Percentiles rank a stretch among this genome's conserved stretches.
Evolutionary conservation across 1,140 invertebrate genomes (phyloP).

Genomic region (Apocrypta bakeri): DNA sequence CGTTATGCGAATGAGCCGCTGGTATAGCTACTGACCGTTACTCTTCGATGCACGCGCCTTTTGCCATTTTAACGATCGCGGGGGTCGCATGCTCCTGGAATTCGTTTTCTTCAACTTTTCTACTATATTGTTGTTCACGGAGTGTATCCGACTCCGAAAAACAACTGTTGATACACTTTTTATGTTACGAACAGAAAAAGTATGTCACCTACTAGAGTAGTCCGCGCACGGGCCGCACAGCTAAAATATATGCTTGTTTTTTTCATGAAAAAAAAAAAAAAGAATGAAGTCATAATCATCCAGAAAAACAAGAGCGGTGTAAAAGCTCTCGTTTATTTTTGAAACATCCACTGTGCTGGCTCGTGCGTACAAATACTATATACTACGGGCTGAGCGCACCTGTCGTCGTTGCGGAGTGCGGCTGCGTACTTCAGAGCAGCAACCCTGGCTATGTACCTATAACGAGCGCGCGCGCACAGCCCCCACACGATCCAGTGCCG

Average conservation of each 20-base stretch:
- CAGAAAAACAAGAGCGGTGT: too few species aligned
- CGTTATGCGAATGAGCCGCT: background rate
- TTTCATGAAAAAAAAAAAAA: too few species aligned
- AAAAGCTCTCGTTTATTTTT: background rate
- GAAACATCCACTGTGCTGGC: background rate
- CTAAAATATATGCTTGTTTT: too few species aligned
- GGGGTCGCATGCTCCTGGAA: background rate
- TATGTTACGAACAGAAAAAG: too few species aligned
- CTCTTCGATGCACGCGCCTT: background rate
- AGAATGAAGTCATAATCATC: too few species aligned
- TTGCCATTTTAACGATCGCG: background rate
- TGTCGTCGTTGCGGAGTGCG: slow-evolving; percentile 3
- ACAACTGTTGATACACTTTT: too few species aligned
- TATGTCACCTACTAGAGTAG: too few species aligned
- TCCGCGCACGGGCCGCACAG: too few species aligned
- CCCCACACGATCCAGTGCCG: background rate
- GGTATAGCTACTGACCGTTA: background rate
- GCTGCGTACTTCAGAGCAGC: background rate
- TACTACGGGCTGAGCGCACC: slow-evolving; percentile 29
- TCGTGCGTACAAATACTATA: slow-evolving; percentile 28
- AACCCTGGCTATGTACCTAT: background rate
- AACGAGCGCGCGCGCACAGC: background rate
- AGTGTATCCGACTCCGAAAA: too few species aligned
- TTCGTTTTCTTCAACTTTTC: background rate
- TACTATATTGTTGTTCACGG: too few species aligned